These are phyloP conservation scores for Stenodera caucasica DNA, from an alignment of 2,888 invertebrate genomes.

Conservation along the genomic window DNA sequence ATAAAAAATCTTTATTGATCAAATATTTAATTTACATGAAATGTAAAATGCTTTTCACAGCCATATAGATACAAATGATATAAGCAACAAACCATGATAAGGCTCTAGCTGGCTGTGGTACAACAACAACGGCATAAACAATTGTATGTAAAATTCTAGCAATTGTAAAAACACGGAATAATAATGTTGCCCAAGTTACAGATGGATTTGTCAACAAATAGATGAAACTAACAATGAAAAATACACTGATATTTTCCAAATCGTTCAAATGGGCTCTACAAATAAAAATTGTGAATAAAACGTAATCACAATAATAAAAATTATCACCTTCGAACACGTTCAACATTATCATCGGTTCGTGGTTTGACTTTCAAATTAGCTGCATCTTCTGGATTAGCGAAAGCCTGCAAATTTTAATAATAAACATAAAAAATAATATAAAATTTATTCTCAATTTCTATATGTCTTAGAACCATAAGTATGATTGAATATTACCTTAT, in stretches of 20 bases:
- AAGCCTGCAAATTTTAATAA: slow-evolving; percentile 50
- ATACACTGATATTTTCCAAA: slow-evolving; percentile 69
- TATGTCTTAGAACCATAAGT: too few species aligned
- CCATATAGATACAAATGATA: slow-evolving; percentile 46
- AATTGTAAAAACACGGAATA: slow-evolving; percentile 36
- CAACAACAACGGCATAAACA: slow-evolving; percentile 43
- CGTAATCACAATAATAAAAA: not conserved
- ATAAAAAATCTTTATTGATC: not conserved
- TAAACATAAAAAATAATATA: too few species aligned
- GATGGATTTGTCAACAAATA: slow-evolving; percentile 64
- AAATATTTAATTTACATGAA: slow-evolving; percentile 13
- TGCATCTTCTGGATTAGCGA: slow-evolving; percentile 58
- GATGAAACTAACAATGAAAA: slow-evolving; percentile 62
- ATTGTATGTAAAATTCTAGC: slow-evolving; percentile 42
- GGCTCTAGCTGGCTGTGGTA: slow-evolving; percentile 46
- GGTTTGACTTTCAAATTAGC: slow-evolving; percentile 42
- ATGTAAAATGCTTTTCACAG: slow-evolving; percentile 32
- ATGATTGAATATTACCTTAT: slow-evolving; percentile 25
- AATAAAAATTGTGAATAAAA: slow-evolving; percentile 27
- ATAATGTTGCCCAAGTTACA: slow-evolving; percentile 53
- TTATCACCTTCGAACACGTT: slow-evolving; percentile 54
- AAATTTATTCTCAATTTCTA: too few species aligned
- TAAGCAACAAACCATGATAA: slow-evolving; percentile 39
- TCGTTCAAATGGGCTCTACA: slow-evolving; percentile 69
- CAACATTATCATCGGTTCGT: slow-evolving; percentile 53